phyloP scores from a whole-genome alignment of 2,113 vertebrate species.

The Tor tambroides region DNA sequence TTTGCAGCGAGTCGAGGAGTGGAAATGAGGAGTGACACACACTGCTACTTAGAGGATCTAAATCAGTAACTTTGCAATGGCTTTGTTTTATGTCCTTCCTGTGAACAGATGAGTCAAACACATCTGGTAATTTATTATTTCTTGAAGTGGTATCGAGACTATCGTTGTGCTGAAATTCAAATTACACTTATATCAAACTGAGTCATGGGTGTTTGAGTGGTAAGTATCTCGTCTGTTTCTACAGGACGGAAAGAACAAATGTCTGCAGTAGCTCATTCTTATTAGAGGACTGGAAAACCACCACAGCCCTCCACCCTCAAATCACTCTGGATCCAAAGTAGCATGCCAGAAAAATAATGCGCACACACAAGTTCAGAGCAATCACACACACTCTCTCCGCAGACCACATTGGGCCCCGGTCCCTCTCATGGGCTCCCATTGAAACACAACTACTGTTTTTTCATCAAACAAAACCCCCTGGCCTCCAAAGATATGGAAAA shows the following conservation, averaged over 20 bases:
- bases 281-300: constrained; percentile 29
- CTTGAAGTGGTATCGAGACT: constrained; percentile 23
- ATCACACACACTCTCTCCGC: constrained; percentile 65
- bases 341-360: constrained; percentile 63
- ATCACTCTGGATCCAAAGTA: constrained; percentile 39
- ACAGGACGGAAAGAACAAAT: neutral
- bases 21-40: constrained; percentile 66
- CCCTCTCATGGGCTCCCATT: constrained; percentile 69
- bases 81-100: constrained; percentile 17
- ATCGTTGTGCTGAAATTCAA: neutral
- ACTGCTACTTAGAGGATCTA: constrained; percentile 37
- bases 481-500: constrained; percentile 58
- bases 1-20: constrained; percentile 60
- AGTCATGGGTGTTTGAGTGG: constrained; percentile 13
- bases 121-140: neutral
- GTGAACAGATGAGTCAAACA: neutral
- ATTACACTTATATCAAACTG: neutral
- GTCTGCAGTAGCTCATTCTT: constrained; percentile 36
- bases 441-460: constrained; percentile 75
- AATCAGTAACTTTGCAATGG: constrained; percentile 23
- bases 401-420: constrained; percentile 65
- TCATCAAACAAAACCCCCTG: constrained; percentile 73
- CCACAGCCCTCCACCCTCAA: constrained; percentile 30
- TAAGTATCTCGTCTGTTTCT: neutral
- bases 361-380: constrained; percentile 54